Conservation (phyloP, 2,797 vertebrate species). For the Gephyroberyx darwinii region DNA sequence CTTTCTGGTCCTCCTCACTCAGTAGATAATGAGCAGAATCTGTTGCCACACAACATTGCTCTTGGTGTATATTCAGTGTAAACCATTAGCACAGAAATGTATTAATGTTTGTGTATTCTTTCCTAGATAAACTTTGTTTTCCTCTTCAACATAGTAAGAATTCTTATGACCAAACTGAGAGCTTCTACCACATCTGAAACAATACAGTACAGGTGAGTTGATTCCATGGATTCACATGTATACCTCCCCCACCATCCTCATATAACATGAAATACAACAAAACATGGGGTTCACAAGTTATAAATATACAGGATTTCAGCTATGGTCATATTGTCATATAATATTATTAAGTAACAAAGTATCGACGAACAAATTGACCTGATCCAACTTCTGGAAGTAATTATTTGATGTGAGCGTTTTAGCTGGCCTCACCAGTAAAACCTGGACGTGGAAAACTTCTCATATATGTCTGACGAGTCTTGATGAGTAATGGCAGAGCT, state of each 20-base stretch:
- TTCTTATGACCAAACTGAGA: conserved; percentile 96
- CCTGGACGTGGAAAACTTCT: conserved; percentile 28
- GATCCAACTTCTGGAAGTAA: neutral
- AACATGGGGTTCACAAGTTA: too few species aligned
- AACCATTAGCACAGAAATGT: conserved; percentile 15
- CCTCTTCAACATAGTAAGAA: conserved; percentile 97
- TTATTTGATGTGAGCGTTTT: conserved; percentile 16
- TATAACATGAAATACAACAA: neutral
- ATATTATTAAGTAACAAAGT: too few species aligned
- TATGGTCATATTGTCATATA: too few species aligned
- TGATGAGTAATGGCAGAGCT: conserved; percentile 21
- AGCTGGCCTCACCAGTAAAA: neutral
- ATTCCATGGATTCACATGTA: neutral
- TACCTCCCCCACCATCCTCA: too few species aligned
- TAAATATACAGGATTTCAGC: too few species aligned
- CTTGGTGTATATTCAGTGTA: conserved; percentile 7
- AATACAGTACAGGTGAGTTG: conserved; percentile 93
- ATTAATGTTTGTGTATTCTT: conserved; percentile 33
- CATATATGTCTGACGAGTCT: neutral
- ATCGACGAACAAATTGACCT: too few species aligned
- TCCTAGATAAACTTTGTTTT: conserved; percentile 96
- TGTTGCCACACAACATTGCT: conserved; percentile 23
- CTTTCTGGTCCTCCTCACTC: conserved; percentile 14
- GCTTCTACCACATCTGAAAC: conserved; percentile 97
- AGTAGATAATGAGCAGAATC: conserved; percentile 34